Percentiles rank a stretch among this genome's conserved stretches.
Evolutionary conservation across 2,888 invertebrate species (phyloP).

Genomic region (Heliconius ethilla): DNA sequence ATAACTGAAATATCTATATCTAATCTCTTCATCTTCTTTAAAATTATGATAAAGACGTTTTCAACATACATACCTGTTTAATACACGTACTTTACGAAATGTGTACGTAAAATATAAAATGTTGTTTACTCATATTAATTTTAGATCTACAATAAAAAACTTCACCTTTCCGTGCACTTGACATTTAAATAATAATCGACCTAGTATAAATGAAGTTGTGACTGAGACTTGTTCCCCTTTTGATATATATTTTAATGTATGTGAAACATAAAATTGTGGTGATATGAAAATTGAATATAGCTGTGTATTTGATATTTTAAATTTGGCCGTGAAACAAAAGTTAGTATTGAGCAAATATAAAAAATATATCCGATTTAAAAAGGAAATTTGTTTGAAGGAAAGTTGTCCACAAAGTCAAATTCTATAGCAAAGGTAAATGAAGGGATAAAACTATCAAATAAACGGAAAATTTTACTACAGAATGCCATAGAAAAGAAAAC

Average conservation of each 20-base stretch:
- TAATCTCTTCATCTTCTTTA: neutral
- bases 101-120: neutral
- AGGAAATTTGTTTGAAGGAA: too few relatives aligned
- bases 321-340: neutral
- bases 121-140: neutral
- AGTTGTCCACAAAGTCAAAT: too few relatives aligned
- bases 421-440: too few relatives aligned
- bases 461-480: too few relatives aligned
- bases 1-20: neutral
- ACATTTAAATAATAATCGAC: slow-evolving; percentile 24
- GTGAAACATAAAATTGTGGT: neutral
- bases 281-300: neutral
- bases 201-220: slow-evolving; percentile 2
- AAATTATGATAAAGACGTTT: neutral
- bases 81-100: neutral
- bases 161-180: slow-evolving; percentile 23
- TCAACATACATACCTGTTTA: neutral
- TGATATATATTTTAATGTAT: neutral
- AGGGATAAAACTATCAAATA: too few relatives aligned
- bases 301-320: neutral
- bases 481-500: neutral
- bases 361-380: too few relatives aligned
- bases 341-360: neutral
- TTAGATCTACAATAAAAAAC: neutral
- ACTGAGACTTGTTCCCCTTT: neutral